Percentiles rank a stretch among this genome's conserved stretches.
Evolutionary conservation across 2,888 invertebrate species (phyloP).

Genomic region (Aquatica leii): DNA sequence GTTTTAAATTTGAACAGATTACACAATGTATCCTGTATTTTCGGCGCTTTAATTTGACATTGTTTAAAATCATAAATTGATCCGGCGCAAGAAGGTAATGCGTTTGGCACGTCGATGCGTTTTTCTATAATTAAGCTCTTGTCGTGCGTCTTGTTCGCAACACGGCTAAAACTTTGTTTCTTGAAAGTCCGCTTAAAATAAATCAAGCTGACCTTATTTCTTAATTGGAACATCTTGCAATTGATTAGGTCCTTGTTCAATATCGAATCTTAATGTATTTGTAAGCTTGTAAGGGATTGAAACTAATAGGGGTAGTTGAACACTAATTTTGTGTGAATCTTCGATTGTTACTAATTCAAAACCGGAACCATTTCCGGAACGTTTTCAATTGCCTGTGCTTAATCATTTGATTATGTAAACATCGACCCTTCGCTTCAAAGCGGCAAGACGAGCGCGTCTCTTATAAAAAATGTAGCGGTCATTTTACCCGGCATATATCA

Average conservation of each 20-base stretch:
- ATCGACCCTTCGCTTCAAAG: not conserved
- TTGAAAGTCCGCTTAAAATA: not conserved
- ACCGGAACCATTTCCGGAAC: not conserved
- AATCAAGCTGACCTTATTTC: constrained; percentile 5
- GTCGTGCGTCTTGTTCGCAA: too few relatives aligned
- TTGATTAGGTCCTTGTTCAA: constrained; percentile 11
- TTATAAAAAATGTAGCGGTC: constrained; percentile 35
- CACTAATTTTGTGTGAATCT: constrained; percentile 13
- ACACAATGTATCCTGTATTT: too few relatives aligned
- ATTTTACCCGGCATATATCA: constrained; percentile 31
- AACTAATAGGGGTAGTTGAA: constrained; percentile 10
- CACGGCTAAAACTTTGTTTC: not conserved
- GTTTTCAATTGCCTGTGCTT: not conserved
- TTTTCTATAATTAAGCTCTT: not conserved
- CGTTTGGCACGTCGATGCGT: not conserved
- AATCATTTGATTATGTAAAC: not conserved
- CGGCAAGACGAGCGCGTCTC: constrained; percentile 9
- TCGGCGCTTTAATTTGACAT: too few relatives aligned
- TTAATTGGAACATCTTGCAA: constrained; percentile 13
- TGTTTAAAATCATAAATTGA: too few relatives aligned
- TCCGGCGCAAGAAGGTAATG: not conserved
- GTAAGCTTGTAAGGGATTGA: constrained; percentile 10
- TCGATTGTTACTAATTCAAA: constrained; percentile 9
- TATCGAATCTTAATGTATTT: constrained; percentile 8
- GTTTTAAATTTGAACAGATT: too few relatives aligned